Base-by-base conservation (phyloP, 2,113 vertebrate species). In the Polyodon spathula region DNA sequence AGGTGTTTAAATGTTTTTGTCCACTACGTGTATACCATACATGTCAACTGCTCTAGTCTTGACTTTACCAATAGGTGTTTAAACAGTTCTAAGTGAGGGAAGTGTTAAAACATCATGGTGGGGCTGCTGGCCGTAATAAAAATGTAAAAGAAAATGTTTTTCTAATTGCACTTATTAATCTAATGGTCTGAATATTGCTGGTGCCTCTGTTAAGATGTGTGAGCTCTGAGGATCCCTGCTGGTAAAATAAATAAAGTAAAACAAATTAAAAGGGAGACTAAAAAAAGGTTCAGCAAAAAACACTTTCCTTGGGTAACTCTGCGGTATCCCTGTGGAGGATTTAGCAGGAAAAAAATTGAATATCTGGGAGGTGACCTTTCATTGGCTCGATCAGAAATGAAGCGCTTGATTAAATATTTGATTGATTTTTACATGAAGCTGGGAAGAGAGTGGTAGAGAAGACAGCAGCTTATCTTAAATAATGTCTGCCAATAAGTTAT, bases 1-100 rank as follows among this genome's bases (percentile, higher is more conserved):
- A n/a, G n/a, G n/a, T n/a, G n/a, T n/a, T n/a, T n/a, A n/a, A 57
- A 56, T 37, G 58, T 59, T 48, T 52, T 41, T 8, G 58, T 58
- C 9, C 51, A 40, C 55, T 14, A 12, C 63, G 62, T 4, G 11
- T 50, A 50, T 14, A 10, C 11, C n/a, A 14, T 50, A 50, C 11
- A 12, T 10, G n/a, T n/a, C 5, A 50, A n/a, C 11, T 5, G 11
- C 11, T 50, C 4, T 10, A 12, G 46, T n/a, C n/a, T n/a, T n/a
- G n/a, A n/a, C n/a, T n/a, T n/a, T n/a, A n/a, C n/a, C n/a, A n/a
- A n/a, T n/a, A n/a, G n/a, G n/a, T n/a, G n/a, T n/a, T n/a, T 50
- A 10, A 50, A 5, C 46, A 50, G 46, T 5, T 50, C 46, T 12
- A 50, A 14, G 46, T 12, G 6, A n/a, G n/a, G n/a, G n/a, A n/a